phyloP scores from a whole-genome alignment of 2,113 vertebrate genomes.

The Dendropsophus ebraccatus region DNA sequence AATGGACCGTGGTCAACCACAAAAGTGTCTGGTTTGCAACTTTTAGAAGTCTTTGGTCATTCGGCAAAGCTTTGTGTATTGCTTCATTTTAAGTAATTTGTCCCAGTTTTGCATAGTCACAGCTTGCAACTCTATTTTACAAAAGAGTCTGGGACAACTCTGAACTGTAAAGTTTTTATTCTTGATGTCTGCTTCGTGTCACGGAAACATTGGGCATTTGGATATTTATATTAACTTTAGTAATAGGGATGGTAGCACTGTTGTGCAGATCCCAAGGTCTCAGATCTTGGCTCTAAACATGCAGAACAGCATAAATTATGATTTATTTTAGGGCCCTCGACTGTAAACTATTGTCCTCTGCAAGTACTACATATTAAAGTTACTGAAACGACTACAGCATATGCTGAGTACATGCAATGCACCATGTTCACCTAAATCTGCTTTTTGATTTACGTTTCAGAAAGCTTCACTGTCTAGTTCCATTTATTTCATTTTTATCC shows the following conservation, averaged over 20 bases:
- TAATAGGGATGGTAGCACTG: conserved; percentile 7
- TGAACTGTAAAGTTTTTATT: neutral
- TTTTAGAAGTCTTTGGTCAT: conserved; percentile 36
- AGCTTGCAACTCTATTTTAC: neutral
- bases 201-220: neutral
- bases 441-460: no score
- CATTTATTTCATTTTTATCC: neutral
- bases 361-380: neutral
- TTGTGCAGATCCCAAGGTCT: neutral
- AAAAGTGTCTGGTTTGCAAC: conserved; percentile 55
- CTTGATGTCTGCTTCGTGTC: conserved; percentile 4
- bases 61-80: conserved; percentile 24
- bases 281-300: no score
- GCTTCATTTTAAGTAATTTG: conserved; percentile 35
- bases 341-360: neutral
- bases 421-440: no score
- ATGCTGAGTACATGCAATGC: neutral
- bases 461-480: neutral
- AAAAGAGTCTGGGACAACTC: neutral
- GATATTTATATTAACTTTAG: conserved; percentile 4
- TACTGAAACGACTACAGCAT: neutral
- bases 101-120: neutral
- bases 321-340: neutral
- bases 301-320: neutral
- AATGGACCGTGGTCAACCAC: conserved; percentile 47